phyloP scores from a whole-genome alignment of 2,797 vertebrate genomes.

The Molossus molossus region DNA sequence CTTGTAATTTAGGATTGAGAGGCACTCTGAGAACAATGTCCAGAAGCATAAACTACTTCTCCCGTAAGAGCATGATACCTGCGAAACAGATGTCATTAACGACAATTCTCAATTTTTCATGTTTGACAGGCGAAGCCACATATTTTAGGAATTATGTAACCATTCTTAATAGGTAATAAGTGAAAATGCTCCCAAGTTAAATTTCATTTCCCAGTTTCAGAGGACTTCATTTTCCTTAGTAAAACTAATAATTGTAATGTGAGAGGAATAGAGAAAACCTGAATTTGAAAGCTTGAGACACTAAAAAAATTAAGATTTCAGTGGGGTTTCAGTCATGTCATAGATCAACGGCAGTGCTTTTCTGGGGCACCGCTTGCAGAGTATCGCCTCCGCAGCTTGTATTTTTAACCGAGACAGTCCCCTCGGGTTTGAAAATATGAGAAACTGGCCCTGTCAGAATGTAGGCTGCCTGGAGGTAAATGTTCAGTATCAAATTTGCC shows the following conservation, averaged over 20 bases:
- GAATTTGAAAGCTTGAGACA: slow-evolving; percentile 35
- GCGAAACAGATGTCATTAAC: slow-evolving; percentile 69
- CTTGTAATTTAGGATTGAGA: slow-evolving; percentile 69
- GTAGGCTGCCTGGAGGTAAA: slow-evolving; percentile 54
- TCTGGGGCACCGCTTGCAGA: neutral
- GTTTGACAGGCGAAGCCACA: slow-evolving; percentile 69
- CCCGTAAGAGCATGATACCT: neutral
- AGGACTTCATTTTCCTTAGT: slow-evolving; percentile 51
- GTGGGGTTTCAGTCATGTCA: neutral
- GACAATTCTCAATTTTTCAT: slow-evolving; percentile 51
- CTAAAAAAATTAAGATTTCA: neutral
- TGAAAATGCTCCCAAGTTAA: slow-evolving; percentile 62
- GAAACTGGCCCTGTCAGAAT: neutral
- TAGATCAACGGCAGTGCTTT: neutral
- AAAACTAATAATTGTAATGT: slow-evolving; percentile 44
- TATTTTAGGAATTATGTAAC: slow-evolving; percentile 60
- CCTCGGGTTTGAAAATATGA: slow-evolving; percentile 54
- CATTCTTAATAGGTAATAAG: slow-evolving; percentile 55
- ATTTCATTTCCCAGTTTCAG: slow-evolving; percentile 62
- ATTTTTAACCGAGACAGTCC: slow-evolving; percentile 26
- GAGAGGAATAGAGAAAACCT: neutral
- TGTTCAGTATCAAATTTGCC: neutral
- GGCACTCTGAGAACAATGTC: slow-evolving; percentile 53
- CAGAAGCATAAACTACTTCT: slow-evolving; percentile 67
- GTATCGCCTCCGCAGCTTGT: neutral